Base-by-base conservation (phyloP, 2,797 vertebrate species). In the Eidolon dupreanum region DNA sequence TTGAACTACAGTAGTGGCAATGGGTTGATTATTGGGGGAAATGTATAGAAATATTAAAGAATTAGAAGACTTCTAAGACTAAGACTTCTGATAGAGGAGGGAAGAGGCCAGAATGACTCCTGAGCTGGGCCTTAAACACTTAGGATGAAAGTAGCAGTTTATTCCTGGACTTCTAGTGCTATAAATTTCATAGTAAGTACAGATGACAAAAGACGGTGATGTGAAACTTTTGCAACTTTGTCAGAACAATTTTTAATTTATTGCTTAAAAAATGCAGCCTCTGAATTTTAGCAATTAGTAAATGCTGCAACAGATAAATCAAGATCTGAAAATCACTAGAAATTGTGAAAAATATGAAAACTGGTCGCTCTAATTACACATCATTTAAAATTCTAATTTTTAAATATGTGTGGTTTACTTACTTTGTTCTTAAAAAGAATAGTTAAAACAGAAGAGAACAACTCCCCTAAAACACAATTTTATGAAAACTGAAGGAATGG, bases 401-500 rank as follows among this genome's bases (percentile, higher is more conserved):
- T 70, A 88, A 85, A 68, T 79, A 19, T 90, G 63, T 86, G 6
- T 86, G 53, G 13, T 93, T 90, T 73, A 78, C 46, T 82, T 83
- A 75, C 24, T 88, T 94, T 78, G 73, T 81, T 87, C 66, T 94
- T 81, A 46, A 68, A 92, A 96, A 90, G 33, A 89, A 31, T 36
- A 57, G 31, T 95, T 93, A 78, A 90, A 94, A 90, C 31, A 91
- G 28, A 82, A 68, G 81, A 89, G 22, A 93, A 51, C 13, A 66
- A 33, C 6, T 74, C 49, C 68, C 89, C 74, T 43, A n/a, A 49
- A 77, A 66, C 43, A 88, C 36, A 91, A 2, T 78, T 96, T 96
- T 49, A 63, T 94, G 70, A 96, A 92, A 85, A 78, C 49, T 94
- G 68, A 95, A 93, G 77, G 70, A 96, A 95, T 97, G 96, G 53